Base-by-base conservation (phyloP, 2,888 invertebrate species). In the Agrochola macilenta region DNA sequence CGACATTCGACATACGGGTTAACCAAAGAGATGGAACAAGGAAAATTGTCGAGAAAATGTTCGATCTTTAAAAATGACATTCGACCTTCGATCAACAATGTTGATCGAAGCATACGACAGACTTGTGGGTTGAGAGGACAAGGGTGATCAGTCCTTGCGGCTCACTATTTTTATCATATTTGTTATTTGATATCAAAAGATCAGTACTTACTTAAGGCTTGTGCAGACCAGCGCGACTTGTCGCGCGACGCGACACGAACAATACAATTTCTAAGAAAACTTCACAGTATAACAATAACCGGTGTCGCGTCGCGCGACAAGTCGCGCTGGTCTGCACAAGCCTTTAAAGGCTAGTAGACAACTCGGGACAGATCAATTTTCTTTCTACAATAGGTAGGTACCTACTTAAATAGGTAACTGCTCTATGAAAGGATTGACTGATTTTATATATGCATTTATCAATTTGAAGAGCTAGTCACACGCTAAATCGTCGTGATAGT, bases 41-140 rank as follows among this genome's bases (percentile, higher is more conserved):
- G 80, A 79, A 79, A 82, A 79, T 43, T 46, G 11, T 60, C 17
- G 35, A 23, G 66, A 74, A 74, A 82, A 74, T 64, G 17, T 70
- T n/a, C n/a, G 70, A 71, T 69, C 52, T 54, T 57, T 60, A 43
- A 4, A 60, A 79, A 64, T 74, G 68, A 74, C 84, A n/a, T n/a
- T n/a, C n/a, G n/a, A n/a, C n/a, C n/a, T n/a, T n/a, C n/a, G n/a
- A n/a, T n/a, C n/a, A n/a, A n/a, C n/a, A n/a, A n/a, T n/a, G n/a
- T n/a, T n/a, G n/a, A n/a, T n/a, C n/a, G n/a, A n/a, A n/a, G n/a
- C n/a, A 61, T 61, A 2, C 5, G n/a, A 23, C 43, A 54, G 61
- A 60, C 58, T 64, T 54, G 78, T 49, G 49, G 71, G 35, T 52
- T 39, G 64, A 46, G 57, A 23, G 57, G 54, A 61, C 57, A 69